Evolutionary conservation across 2,113 vertebrate genomes (phyloP), one percentile per base, ranked within the genome.

Genomic region (Poeciliopsis turrubarensis): DNA sequence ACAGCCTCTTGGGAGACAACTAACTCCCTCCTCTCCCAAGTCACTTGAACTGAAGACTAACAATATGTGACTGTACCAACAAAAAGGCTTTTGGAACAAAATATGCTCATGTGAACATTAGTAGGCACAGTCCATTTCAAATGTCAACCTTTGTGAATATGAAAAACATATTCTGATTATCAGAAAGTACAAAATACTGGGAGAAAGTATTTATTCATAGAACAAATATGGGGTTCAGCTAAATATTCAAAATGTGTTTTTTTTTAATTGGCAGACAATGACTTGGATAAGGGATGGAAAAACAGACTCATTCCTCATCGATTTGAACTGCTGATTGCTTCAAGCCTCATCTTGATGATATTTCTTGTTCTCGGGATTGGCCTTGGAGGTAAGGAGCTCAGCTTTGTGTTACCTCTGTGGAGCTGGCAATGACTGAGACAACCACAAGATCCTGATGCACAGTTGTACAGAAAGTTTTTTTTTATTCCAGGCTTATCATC

Each of bases 341-440:
- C 72, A 0, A 83, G 82, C 57, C n/a, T 90, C 19, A 8, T 92
- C 2, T 10, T 86, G 29, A 69, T 34, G 26, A 13, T 91, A 39
- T 65, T 5, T 57, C 65, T 95, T 5, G 27, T 41, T 17, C 74
- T 95, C 8, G 87, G 83, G 60, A 77, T 95, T 10, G 93, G 94
- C 6, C 83, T 95, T 3, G 94, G 94, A 87, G 94, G 94, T 95
- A 61, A 92, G 90, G 64, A 72, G 30, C 72, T 60, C 61, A 10
- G 12, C 19, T 30, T 27, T 30, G 44, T 63, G 30, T 44, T 17
- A 29, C 25, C 19, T 44, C 37, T 39, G 57, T 72, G 19, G 22
- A 39, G n/a, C 13, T 57, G 51, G 9, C 51, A 57, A n/a, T 57
- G 51, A 57, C 22, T 51, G 17, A 47, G 5, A 5, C 47, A 54